Evolutionary conservation across 2,888 invertebrate genomes (phyloP).

Genomic region (Stenurella melanura): DNA sequence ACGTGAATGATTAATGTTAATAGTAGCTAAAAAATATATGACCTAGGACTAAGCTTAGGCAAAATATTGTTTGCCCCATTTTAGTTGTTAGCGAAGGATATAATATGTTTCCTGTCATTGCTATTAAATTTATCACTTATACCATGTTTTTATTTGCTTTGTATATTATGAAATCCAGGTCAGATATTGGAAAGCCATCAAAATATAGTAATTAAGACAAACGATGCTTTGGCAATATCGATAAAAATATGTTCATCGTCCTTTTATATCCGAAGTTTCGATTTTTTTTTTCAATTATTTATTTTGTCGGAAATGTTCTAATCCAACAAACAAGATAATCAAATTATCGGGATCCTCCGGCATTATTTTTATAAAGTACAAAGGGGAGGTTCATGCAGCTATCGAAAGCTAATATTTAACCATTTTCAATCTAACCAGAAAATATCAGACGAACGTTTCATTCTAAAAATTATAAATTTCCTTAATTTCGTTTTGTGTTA

Average conservation of each 20-base stretch:
- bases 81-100: background rate
- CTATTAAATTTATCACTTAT: constrained; percentile 26
- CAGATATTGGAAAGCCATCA: constrained; percentile 34
- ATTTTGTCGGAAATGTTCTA: constrained; percentile 8
- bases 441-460: background rate
- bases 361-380: constrained; percentile 20
- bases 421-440: background rate
- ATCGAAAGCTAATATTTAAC: background rate
- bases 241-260: constrained; percentile 22
- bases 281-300: constrained; percentile 17
- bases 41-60: background rate
- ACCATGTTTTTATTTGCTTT: constrained; percentile 22
- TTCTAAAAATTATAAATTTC: too few species aligned
- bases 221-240: constrained; percentile 22
- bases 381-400: background rate
- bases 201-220: constrained; percentile 35
- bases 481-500: too few species aligned
- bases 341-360: constrained; percentile 23
- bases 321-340: constrained; percentile 16
- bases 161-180: constrained; percentile 16
- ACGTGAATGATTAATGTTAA: background rate
- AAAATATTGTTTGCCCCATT: background rate
- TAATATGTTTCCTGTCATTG: constrained; percentile 24
- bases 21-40: background rate
- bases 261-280: background rate